Percentiles rank a stretch among this genome's conserved stretches.
These are phyloP conservation scores for Nebria salina DNA, from an alignment of 2,888 invertebrate species.

Conservation along the genomic window DNA sequence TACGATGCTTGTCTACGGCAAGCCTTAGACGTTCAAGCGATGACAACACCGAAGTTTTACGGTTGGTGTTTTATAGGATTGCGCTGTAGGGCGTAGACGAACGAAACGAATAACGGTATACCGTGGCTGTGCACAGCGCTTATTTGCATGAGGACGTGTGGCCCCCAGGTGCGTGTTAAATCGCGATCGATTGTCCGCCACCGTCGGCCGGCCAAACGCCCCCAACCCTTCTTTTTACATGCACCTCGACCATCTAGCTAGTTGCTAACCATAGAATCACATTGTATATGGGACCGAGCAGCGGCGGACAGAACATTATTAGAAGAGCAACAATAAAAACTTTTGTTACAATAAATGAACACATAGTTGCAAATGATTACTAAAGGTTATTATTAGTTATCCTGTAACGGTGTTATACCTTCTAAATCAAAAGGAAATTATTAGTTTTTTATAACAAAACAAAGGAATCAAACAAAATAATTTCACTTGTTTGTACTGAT, in stretches of 20 bases:
- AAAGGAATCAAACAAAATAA: too few relatives aligned
- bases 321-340: too few relatives aligned
- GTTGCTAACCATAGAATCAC: neutral
- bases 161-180: slow-evolving; percentile 60
- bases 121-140: slow-evolving; percentile 47
- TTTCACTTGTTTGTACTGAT: too few relatives aligned
- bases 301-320: neutral
- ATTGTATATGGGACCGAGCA: neutral
- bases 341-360: too few relatives aligned
- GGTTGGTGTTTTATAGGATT: slow-evolving; percentile 36
- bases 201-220: slow-evolving; percentile 49
- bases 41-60: slow-evolving; percentile 27
- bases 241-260: neutral
- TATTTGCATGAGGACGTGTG: slow-evolving; percentile 58
- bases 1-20: slow-evolving; percentile 9
- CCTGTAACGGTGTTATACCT: too few relatives aligned
- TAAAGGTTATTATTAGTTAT: too few relatives aligned
- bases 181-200: slow-evolving; percentile 56
- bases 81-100: slow-evolving; percentile 25
- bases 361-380: too few relatives aligned
- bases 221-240: neutral
- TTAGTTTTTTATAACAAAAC: too few relatives aligned
- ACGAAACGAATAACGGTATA: slow-evolving; percentile 10
- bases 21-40: slow-evolving; percentile 13
- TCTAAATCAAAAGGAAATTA: too few relatives aligned